phyloP scores from a whole-genome alignment of 2,797 vertebrate species.

The Carduelis carduelis region DNA sequence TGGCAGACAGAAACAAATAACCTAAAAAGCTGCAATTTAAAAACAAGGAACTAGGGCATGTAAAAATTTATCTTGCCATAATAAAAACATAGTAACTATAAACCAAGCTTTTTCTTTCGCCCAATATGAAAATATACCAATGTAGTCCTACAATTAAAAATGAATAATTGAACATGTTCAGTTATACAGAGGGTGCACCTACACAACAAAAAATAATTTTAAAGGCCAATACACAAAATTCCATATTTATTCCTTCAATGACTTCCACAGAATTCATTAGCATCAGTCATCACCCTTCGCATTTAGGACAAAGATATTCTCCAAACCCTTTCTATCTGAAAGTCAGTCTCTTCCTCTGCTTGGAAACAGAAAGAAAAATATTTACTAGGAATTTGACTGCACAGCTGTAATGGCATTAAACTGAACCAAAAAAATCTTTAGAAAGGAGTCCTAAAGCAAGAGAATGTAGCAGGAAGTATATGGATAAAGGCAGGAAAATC shows the following conservation, averaged over 20 bases:
- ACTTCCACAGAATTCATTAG: neutral
- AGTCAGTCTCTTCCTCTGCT: neutral
- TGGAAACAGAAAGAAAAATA: neutral
- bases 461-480: neutral
- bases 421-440: neutral
- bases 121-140: neutral
- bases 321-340: neutral
- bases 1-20: neutral
- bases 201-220: neutral
- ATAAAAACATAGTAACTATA: neutral
- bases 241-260: neutral
- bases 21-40: neutral
- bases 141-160: neutral
- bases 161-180: neutral
- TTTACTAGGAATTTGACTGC: neutral
- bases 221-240: neutral
- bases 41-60: neutral
- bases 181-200: neutral
- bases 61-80: neutral
- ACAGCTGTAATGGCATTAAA: neutral
- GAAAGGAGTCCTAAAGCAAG: neutral
- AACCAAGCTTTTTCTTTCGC: neutral
- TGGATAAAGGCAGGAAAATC: neutral
- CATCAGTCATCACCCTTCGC: neutral
- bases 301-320: neutral